These are phyloP conservation scores for Pyrrhosoma nymphula DNA, from an alignment of 2,888 invertebrate species.

Conservation along the genomic window DNA sequence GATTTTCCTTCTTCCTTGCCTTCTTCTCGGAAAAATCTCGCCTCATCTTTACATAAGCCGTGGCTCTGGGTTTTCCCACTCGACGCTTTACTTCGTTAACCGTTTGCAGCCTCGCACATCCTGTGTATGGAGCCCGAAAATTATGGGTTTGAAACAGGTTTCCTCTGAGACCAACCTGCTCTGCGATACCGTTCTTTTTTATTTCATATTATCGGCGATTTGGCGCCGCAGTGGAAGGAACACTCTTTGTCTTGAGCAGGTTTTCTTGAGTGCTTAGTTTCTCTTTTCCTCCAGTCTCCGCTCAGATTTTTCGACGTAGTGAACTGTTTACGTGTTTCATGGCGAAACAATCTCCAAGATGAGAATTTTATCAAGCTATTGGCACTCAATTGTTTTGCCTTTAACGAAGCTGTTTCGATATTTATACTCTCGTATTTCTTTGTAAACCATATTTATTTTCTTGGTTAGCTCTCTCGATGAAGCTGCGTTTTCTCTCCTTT, in stretches of 20 bases:
- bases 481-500: no score
- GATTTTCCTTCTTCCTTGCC: background rate
- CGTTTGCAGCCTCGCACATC: background rate
- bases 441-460: no score
- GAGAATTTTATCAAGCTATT: no score
- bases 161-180: conserved; percentile 2
- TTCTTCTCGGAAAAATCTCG: background rate
- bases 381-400: no score
- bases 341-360: no score
- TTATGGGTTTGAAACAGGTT: background rate
- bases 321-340: no score
- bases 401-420: no score
- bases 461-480: no score
- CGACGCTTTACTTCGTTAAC: background rate
- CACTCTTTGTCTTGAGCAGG: background rate
- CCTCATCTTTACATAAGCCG: background rate
- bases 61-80: background rate
- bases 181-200: background rate
- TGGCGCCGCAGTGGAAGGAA: background rate
- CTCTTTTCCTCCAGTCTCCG: background rate
- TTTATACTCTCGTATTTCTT: no score
- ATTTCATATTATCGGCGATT: background rate
- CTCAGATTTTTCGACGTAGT: no score
- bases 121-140: background rate
- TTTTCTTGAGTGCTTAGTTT: background rate